phyloP scores from a whole-genome alignment of 1,140 invertebrate species.

The Pseudomyrmex concolor region DNA sequence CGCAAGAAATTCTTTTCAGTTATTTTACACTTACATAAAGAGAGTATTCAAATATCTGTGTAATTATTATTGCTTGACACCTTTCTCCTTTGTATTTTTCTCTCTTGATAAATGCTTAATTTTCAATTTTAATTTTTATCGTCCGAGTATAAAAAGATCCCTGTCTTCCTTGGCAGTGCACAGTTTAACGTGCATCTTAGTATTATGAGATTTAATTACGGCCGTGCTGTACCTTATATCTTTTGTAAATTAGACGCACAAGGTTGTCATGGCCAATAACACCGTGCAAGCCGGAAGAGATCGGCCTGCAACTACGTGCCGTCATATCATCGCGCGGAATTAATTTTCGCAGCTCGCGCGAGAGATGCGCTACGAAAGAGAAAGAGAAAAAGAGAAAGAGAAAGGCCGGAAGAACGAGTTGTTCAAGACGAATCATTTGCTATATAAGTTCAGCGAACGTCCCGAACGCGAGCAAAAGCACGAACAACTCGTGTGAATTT shows the following conservation, averaged over 20 bases:
- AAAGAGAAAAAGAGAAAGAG: slow-evolving; percentile 11
- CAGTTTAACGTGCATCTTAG: slow-evolving; percentile 15
- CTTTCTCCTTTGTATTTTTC: too few species aligned
- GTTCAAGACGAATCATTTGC: slow-evolving; percentile 29
- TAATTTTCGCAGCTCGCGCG: slow-evolving; percentile 53
- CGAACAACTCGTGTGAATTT: slow-evolving; percentile 26
- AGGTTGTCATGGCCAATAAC: slow-evolving; percentile 53
- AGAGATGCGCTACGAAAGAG: slow-evolving; percentile 30
- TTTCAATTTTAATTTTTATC: background rate
- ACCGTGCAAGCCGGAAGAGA: slow-evolving; percentile 48
- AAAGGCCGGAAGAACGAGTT: slow-evolving; percentile 57
- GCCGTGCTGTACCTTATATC: slow-evolving; percentile 10
- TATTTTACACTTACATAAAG: too few species aligned
- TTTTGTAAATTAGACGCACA: slow-evolving; percentile 43
- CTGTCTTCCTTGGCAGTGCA: background rate
- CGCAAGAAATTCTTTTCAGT: background rate
- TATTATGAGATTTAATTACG: slow-evolving; percentile 50
- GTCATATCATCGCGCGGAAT: slow-evolving; percentile 55
- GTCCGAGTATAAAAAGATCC: background rate
- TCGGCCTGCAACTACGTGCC: slow-evolving; percentile 48
- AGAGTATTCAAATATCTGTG: background rate
- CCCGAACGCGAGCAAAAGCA: slow-evolving; percentile 31
- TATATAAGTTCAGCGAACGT: slow-evolving; percentile 13
- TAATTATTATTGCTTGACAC: background rate
- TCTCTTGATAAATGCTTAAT: too few species aligned